Evolutionary conservation across 2,797 vertebrate species (phyloP), one percentile per base, ranked within the genome.

Genomic region (Mergus octosetaceus): DNA sequence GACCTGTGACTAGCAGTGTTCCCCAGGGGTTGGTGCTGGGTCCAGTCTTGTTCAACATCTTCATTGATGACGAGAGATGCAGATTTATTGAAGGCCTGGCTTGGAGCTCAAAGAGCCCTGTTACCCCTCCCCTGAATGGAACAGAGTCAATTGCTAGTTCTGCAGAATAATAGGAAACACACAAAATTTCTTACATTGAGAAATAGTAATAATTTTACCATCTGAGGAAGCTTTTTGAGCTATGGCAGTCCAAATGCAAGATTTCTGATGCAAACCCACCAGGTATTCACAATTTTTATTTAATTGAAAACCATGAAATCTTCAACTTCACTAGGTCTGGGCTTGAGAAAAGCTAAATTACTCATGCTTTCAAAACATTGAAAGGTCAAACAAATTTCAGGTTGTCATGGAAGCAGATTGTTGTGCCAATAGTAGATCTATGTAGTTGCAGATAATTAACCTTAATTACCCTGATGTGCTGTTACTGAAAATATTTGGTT

Each of bases 161-260:
- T 91, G 58, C 87, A 92, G 77, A 96, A 93, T 79, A 96, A 93
- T 87, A 95, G 94, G 88, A 96, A 97, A 94, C 17, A 60, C 78
- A 77, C 83, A 77, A 62, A 91, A 90, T 85, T 95, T 96, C 79
- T 91, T 89, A 92, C 90, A 96, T 93, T 92, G 75, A 95, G 91
- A 94, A 95, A 92, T 58, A 86, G 66, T 69, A 75, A 75, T 73
- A 94, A 92, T 95, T 96, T 92, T 91, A 87, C 76, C 74, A 78
- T 73, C 62, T 74, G 66, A 0, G 0, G 91, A 96, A 91, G 71
- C 43, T 84, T 95, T 92, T 58, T 34, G 82, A 97, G 75, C 51
- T 65, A 28, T 54, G 78, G 58, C 43, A 25, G 4, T 90, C 21
- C 66, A 86, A 91, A 87, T 18, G 24, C 61, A 88, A 68, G 58